Evolutionary conservation across 2,113 vertebrate genomes (phyloP), one percentile per base, ranked within the genome.

Genomic region (Melospiza georgiana): DNA sequence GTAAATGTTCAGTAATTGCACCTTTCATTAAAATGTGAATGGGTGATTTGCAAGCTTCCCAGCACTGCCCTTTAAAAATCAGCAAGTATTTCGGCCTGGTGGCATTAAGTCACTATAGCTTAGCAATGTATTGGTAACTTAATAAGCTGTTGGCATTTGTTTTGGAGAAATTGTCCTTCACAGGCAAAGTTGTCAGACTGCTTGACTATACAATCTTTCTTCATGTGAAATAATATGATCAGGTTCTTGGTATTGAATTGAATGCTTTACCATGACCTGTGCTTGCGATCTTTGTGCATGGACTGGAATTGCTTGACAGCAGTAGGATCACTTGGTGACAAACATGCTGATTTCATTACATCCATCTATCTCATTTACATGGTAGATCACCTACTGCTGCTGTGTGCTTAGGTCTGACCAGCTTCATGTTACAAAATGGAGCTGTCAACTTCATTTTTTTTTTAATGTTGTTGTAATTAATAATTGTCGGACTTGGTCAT

Each of bases 151-250:
- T 91, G 82, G 83, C 87, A 92, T 98, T 97, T 97, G 87, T 97
- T 97, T 94, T 93, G 95, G 87, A 91, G 88, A 95, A 97, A 96
- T 79, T 91, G 94, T 95, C 95, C 88, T 97, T 97, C 37, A 27
- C 72, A 94, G 95, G 96, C 95, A 96, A 96, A 97, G 91, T 97
- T 97, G 96, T 97, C 96, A 95, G 78, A 18, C 85, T 95, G 96
- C 97, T 94, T 92, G 94, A 80, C 95, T 97, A 13, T 93, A 84
- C 98, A 97, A 96, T 98, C 97, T 95, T 97, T 97, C 82, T 97
- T 97, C 61, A 77, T 81, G 87, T 95, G 94, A 97, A 98, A 96
- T 97, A 95, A 97, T 84, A 81, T 39, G 51, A 96, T 96, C 62
- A 97, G 97, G 95, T 97, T 95, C 94, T 93, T 59, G 37, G 89